A percentile compares a stretch with the other conserved stretches of the same genome.
Evolutionary conservation across 2,797 vertebrate species (phyloP).

Genomic region (Urocyon cinereoargenteus): DNA sequence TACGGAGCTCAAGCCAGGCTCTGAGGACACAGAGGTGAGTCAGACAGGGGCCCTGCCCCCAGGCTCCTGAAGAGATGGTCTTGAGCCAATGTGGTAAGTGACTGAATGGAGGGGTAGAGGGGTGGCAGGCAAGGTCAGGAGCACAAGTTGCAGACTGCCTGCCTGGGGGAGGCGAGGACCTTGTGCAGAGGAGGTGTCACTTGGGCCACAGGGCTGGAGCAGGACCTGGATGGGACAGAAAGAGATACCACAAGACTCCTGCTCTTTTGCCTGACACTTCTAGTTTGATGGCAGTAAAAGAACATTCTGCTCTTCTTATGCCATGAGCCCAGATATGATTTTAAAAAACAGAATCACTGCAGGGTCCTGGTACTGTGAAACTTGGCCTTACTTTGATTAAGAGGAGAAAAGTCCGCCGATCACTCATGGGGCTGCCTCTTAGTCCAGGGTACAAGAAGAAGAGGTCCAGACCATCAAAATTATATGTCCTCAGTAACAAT

Average conservation of each 20-base stretch:
- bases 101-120: neutral
- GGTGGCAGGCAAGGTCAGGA: too few relatives aligned
- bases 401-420: constrained; percentile 89
- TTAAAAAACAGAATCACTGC: neutral
- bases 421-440: constrained; percentile 88
- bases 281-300: neutral
- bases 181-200: neutral
- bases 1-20: neutral
- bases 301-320: neutral
- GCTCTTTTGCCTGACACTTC: neutral
- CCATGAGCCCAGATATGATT: neutral
- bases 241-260: neutral
- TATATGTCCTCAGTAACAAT: constrained; percentile 89
- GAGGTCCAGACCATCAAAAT: constrained; percentile 93
- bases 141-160: neutral
- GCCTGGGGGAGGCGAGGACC: neutral
- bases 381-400: constrained; percentile 87
- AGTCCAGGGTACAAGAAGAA: constrained; percentile 93
- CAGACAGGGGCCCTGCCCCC: neutral
- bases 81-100: fast-evolving
- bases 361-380: neutral
- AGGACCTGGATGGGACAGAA: neutral
- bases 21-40: neutral
- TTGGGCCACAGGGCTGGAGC: neutral
- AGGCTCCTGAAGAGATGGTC: neutral